Base-by-base conservation (phyloP, 1,140 invertebrate species). In the Caenorhabditis tropicalis region DNA sequence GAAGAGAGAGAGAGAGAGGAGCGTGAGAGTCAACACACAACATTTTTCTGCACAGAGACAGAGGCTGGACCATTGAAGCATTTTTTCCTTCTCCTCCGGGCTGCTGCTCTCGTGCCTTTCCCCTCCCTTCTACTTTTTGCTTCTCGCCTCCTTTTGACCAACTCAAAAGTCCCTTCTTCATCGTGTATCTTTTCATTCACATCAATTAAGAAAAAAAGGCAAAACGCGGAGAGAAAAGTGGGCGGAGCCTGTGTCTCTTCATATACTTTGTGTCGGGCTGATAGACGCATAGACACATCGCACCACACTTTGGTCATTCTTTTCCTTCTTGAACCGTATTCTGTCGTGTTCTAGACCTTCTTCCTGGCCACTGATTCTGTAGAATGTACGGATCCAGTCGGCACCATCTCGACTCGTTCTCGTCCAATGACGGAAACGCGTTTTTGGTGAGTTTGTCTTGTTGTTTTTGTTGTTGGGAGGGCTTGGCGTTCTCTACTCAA, bases 321-420 rank as follows among this genome's bases (percentile, higher is more conserved):
- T 58, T 29, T 58, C 21, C 49, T n/a, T 15, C 16, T 53, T 7
- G 4, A 51, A 51, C 49, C 21, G 43, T 51, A 51, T 51, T n/a
- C n/a, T n/a, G n/a, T n/a, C n/a, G n/a, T n/a, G n/a, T n/a, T n/a
- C n/a, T n/a, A n/a, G n/a, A n/a, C n/a, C n/a, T n/a, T n/a, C n/a
- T n/a, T n/a, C n/a, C n/a, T 3, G 53, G 0, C 24, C n/a, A 19
- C 43, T 46, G 43, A 46, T 2, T 46, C 16, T 9, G 16, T 46
- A 19, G 15, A 36, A 74, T 74, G 65, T 74, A 74, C n/a, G 65
- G 65, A 43, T 74, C 65, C 65, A 74, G 36, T 74, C 65, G 65
- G 3, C 65, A 74, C 65, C 65, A 74, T 74, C 33, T 74, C 15
- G 65, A 74, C 36, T 74, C 65, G 36, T 74, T 74, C 19, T 74